Conservation (phyloP, 2,113 vertebrate genomes). For the Mohoua ochrocephala region DNA sequence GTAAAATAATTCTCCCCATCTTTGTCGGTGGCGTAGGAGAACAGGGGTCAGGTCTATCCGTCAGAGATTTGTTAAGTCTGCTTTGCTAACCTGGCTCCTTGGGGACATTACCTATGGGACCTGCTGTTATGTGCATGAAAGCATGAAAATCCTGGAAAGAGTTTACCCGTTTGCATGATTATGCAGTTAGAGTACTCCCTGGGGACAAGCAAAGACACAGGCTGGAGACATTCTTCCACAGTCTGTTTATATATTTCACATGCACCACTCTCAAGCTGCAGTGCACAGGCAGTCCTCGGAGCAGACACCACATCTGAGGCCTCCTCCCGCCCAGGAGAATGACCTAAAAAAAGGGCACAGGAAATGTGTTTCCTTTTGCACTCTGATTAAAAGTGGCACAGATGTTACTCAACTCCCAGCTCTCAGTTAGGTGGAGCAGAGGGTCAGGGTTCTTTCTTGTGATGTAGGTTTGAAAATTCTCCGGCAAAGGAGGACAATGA, state of each 20-base stretch:
- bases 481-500: neutral
- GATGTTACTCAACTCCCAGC: neutral
- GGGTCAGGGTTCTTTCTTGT: neutral
- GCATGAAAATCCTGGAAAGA: neutral
- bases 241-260: neutral
- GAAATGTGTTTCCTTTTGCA: neutral
- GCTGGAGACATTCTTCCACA: accelerated
- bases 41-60: neutral
- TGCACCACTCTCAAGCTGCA: neutral
- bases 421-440: neutral
- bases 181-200: neutral
- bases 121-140: neutral
- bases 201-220: neutral
- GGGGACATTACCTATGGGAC: neutral
- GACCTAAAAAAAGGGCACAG: neutral
- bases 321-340: neutral
- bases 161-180: neutral
- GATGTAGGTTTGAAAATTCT: neutral
- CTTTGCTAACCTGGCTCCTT: neutral
- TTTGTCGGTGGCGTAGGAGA: neutral
- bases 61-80: neutral
- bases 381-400: neutral
- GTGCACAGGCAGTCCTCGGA: neutral
- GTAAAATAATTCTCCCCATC: neutral
- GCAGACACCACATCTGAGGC: neutral